A percentile compares a stretch with the other conserved stretches of the same genome.
These are phyloP conservation scores for Heteromurus nitidus DNA, from an alignment of 2,888 invertebrate genomes.

Conservation along the genomic window DNA sequence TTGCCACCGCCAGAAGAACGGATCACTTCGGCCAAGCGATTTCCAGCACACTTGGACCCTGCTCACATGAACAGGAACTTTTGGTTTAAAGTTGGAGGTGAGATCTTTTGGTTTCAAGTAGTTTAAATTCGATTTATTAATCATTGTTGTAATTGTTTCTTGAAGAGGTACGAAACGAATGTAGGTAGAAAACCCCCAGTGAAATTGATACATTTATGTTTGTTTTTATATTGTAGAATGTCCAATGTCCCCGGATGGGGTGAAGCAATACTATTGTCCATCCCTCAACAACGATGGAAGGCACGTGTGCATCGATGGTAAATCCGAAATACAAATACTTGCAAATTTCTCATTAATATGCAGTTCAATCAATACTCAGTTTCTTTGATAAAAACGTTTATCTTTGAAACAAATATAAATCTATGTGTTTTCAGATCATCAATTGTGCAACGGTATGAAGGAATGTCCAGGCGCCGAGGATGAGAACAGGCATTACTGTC, in stretches of 20 bases:
- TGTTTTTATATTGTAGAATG: constrained; percentile 63
- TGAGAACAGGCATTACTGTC: constrained; percentile 64
- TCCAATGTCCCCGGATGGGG: constrained; percentile 63
- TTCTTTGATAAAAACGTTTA: background rate
- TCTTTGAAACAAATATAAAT: background rate
- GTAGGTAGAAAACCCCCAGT: no score
- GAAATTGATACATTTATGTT: no score
- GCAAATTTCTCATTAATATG: no score
- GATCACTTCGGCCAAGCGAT: constrained; percentile 42
- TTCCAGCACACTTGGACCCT: constrained; percentile 62
- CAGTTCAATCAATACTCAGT: background rate
- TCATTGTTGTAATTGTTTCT: no score
- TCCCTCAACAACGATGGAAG: constrained; percentile 49
- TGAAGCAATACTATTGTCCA: constrained; percentile 68
- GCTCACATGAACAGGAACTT: constrained; percentile 32
- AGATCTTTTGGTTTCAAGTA: background rate
- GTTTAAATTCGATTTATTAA: no score
- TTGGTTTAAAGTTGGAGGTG: constrained; percentile 69
- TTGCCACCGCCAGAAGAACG: constrained; percentile 9
- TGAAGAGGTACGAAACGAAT: no score
- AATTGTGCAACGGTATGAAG: constrained; percentile 69
- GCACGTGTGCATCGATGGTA: constrained; percentile 68
- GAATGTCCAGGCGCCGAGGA: constrained; percentile 72
- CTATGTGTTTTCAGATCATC: no score
- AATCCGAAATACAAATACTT: background rate